Conservation (phyloP, 2,888 invertebrate species). For the Apamea crenata region DNA sequence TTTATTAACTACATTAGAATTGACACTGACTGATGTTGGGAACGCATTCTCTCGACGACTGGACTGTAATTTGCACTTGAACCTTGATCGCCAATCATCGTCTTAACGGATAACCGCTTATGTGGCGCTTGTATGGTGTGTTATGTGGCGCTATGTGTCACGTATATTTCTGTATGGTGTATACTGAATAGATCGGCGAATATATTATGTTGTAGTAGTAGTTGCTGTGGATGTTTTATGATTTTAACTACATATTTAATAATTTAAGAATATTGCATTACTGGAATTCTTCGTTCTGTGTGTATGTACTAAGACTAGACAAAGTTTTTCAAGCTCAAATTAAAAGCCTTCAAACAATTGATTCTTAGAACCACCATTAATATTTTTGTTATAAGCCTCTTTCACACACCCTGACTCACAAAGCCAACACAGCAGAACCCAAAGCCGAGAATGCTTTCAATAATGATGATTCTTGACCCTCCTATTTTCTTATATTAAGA, state of each 20-base stretch:
- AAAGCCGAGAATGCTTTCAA: slow-evolving; percentile 11
- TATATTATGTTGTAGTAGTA: too few species aligned
- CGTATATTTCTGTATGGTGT: neutral
- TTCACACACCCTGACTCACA: slow-evolving; percentile 1
- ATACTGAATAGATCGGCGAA: too few species aligned
- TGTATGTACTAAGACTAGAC: neutral
- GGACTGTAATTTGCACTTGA: slow-evolving; percentile 1
- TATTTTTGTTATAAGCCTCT: neutral
- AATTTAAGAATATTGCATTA: neutral
- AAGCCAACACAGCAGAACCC: slow-evolving; percentile 17
- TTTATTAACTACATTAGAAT: too few species aligned
- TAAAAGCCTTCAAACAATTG: neutral
- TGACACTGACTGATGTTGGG: too few species aligned
- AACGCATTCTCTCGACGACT: too few species aligned
- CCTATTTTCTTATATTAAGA: slow-evolving; percentile 43
- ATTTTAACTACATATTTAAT: neutral
- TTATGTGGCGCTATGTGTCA: too few species aligned
- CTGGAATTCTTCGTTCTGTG: neutral
- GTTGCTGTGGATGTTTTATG: too few species aligned
- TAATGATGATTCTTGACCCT: slow-evolving; percentile 40
- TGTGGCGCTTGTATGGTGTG: too few species aligned
- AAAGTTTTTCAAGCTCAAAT: neutral
- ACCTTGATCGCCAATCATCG: slow-evolving; percentile 5
- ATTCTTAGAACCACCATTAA: neutral
- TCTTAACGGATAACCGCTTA: neutral